Conservation (phyloP, 1,140 invertebrate genomes). For the Ridgeia piscesae region DNA sequence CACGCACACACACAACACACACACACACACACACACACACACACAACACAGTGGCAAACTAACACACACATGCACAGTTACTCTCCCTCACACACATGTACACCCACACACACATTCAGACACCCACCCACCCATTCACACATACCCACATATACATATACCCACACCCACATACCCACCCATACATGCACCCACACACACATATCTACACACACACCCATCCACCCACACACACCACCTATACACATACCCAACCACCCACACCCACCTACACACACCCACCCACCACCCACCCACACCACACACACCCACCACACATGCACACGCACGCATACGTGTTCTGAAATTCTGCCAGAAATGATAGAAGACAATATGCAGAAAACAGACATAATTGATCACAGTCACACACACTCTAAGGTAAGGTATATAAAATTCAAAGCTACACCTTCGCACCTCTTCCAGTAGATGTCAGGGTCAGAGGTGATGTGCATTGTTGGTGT, state of each 20-base stretch:
- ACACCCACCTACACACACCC: neutral
- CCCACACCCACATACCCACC: neutral
- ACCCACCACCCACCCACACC: too few relatives aligned
- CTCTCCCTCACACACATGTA: too few relatives aligned
- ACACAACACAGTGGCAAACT: too few relatives aligned
- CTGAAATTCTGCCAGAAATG: neutral
- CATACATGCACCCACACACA: neutral
- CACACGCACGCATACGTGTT: too few relatives aligned
- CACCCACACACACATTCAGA: too few relatives aligned
- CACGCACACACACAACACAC: neutral
- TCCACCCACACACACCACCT: neutral
- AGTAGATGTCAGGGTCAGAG: neutral
- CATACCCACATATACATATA: neutral
- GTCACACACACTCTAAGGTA: neutral
- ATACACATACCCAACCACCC: neutral
- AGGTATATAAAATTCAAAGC: neutral
- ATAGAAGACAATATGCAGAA: neutral
- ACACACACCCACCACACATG: too few relatives aligned
- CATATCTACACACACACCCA: neutral
- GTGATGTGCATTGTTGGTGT: neutral
- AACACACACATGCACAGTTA: too few relatives aligned
- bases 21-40: conserved; percentile 3
- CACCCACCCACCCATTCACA: too few relatives aligned
- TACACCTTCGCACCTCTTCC: neutral
- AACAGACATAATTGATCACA: neutral